Base-by-base conservation (phyloP, 2,113 vertebrate genomes). In the Vireo altiloquus region DNA sequence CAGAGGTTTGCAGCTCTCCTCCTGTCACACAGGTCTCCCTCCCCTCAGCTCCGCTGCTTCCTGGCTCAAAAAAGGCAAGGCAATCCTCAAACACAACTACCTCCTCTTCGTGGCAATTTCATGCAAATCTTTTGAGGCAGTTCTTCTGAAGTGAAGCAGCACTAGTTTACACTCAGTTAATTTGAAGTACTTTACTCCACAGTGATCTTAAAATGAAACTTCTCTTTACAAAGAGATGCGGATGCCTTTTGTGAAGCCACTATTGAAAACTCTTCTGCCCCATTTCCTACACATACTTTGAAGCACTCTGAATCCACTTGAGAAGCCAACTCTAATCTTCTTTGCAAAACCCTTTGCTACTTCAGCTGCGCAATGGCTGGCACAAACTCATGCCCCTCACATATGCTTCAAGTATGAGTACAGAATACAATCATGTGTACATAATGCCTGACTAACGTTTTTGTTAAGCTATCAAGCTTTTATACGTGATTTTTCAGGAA, bases 301-400 rank as follows among this genome's bases (percentile, higher is more conserved):
- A 89, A 92, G 53, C 33, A 28, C 77, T 46, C n/a, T 17, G 53
- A 84, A 72, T 47, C 89, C 92, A 68, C 83, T 90, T 63, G 57
- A 89, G 81, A 82, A 89, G 89, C 52, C 72, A 87, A 49, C 33
- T 79, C 63, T 80, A 64, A 90, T 85, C 78, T 92, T 70, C 88
- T 72, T 76, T 57, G 80, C 56, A 88, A 87, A 68, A 33, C 47
- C 50, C 28, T 47, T 47, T 46, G 53, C 63, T 65, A 33, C 76
- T 90, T 74, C 54, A 88, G 56, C 14, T 33, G 64, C 52, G 90
- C 92, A 85, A 65, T 13, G 54, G 70, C 54, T 82, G 82, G 88
- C 90, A 85, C 76, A 65, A 78, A 42, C 86, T 78, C 69, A 61
- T 11, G 10, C 27, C 65, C 52, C 30, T 11, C 44, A 31, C 68